phyloP scores from a whole-genome alignment of 2,797 vertebrate species.

The Channa striata region DNA sequence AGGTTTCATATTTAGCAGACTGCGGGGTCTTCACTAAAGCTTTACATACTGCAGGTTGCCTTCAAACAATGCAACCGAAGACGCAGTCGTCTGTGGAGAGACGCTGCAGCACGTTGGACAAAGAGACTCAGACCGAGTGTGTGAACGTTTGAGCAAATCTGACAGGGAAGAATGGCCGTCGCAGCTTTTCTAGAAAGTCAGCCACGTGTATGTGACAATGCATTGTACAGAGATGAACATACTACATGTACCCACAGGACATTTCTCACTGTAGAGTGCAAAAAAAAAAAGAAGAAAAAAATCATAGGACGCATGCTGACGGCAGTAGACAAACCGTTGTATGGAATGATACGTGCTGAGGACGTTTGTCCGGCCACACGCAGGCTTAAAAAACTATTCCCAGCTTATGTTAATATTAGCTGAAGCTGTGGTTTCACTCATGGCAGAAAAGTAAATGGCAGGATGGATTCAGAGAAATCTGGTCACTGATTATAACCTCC shows the following conservation, averaged over 20 bases:
- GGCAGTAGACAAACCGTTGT: slow-evolving; percentile 70
- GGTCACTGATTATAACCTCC: not conserved
- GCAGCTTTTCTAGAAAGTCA: slow-evolving; percentile 42
- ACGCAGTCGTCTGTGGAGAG: not conserved
- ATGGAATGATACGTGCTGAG: slow-evolving; percentile 32
- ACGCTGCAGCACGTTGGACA: slow-evolving; percentile 18
- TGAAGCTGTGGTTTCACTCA: not conserved
- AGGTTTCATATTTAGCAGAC: not conserved
- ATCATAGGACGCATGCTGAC: slow-evolving; percentile 76
- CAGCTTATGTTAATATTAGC: not conserved
- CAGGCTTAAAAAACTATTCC: not conserved
- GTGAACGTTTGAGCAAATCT: slow-evolving; percentile 22
- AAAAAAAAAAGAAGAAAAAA: slow-evolving; percentile 18
- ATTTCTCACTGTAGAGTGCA: slow-evolving; percentile 60
- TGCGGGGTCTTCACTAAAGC: slow-evolving; percentile 4
- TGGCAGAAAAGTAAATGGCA: no score
- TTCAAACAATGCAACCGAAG: not conserved
- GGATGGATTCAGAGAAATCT: not conserved
- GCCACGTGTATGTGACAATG: slow-evolving; percentile 54
- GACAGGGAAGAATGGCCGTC: slow-evolving; percentile 4
- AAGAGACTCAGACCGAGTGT: not conserved
- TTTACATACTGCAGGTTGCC: slow-evolving; percentile 20
- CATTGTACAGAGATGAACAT: slow-evolving; percentile 62
- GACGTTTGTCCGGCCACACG: slow-evolving; percentile 27
- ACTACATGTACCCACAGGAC: slow-evolving; percentile 55